Evolutionary conservation across 2,797 vertebrate species (phyloP).

Genomic region (Myoxocephalus aenaeus): DNA sequence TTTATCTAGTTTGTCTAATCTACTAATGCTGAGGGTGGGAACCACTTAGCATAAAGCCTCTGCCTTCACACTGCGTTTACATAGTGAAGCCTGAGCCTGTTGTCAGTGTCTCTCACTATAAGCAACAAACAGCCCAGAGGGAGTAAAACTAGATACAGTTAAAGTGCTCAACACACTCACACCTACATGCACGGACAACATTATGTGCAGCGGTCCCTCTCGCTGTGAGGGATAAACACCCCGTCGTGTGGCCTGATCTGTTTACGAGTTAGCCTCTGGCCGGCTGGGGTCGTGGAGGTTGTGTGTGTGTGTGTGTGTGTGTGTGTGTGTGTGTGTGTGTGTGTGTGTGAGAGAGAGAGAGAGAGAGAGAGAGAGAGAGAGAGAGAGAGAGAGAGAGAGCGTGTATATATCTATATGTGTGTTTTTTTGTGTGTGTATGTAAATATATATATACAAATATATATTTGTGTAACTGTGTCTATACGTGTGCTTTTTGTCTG

Average conservation of each 20-base stretch:
- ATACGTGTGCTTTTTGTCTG: background rate
- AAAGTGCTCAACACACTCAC: slow-evolving; percentile 33
- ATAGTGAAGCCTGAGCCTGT: slow-evolving; percentile 42
- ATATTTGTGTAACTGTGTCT: background rate
- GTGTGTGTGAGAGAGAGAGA: too few species aligned
- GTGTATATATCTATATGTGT: too few species aligned
- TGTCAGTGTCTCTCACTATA: slow-evolving; percentile 50
- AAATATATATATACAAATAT: background rate
- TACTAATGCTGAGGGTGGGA: slow-evolving; percentile 40
- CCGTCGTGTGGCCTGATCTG: slow-evolving; percentile 60
- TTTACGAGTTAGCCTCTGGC: slow-evolving; percentile 64
- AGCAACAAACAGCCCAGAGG: slow-evolving; percentile 61
- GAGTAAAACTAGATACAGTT: slow-evolving; percentile 40
- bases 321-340: slow-evolving; percentile 4
- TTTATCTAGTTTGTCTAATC: slow-evolving; percentile 20
- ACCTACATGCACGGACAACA: slow-evolving; percentile 28
- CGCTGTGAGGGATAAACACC: slow-evolving; percentile 66
- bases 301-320: slow-evolving; percentile 44
- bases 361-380: too few species aligned
- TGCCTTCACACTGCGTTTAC: slow-evolving; percentile 48
- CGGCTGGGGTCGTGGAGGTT: slow-evolving; percentile 41
- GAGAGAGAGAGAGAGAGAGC: too few species aligned
- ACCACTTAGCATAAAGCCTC: slow-evolving; percentile 42
- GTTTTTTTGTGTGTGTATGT: background rate
- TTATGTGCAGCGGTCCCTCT: slow-evolving; percentile 35